Base-by-base conservation (phyloP, 2,888 invertebrate species). In the Agrilus mali region DNA sequence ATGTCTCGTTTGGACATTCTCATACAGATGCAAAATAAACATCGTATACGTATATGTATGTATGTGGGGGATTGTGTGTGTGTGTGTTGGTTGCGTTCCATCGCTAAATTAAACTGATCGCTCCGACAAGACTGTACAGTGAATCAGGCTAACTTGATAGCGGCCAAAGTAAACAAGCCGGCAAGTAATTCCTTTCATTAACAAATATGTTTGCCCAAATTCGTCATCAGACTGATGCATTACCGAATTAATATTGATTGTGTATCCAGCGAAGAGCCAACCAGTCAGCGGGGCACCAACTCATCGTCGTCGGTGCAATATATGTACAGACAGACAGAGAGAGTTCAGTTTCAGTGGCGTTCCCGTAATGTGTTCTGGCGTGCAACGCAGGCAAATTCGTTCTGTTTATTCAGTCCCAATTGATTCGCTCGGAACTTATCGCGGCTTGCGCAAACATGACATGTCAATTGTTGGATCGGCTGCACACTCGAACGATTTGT, bases 371-470 rank as follows among this genome's bases (percentile, higher is more conserved):
- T 41, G 15, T 33, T 20, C 16, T 20, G 20, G 35, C 35, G 34
- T 41, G 33, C 41, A 27, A 27, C 44, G 48, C 47, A 51, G 46
- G 49, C 41, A 47, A 33, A 39, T 43, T 43, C 42, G 43, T 43
- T 41, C 38, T 50, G 50, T 47, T 47, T 27, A 43, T 47, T 42
- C 37, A 53, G 52, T 45, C 53, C 48, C 53, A 57, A 57, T 57
- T 55, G 59, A 58, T 60, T 57, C 55, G 55, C 57, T 54, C 60
- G 62, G 59, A 61, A 63, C 63, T 64, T 64, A 63, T 64, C 61
- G 58, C 60, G 58, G 54, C 53, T 53, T 56, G 51, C 46, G 57
- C 57, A 64, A 65, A 64, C 65, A 64, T 58, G 60, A 59, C 60
- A 61, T 60, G 59, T 62, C 60, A 60, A 62, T 63, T 57, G 55